phyloP scores from a whole-genome alignment of 2,888 invertebrate genomes.

The Ariolimax columbianus region DNA sequence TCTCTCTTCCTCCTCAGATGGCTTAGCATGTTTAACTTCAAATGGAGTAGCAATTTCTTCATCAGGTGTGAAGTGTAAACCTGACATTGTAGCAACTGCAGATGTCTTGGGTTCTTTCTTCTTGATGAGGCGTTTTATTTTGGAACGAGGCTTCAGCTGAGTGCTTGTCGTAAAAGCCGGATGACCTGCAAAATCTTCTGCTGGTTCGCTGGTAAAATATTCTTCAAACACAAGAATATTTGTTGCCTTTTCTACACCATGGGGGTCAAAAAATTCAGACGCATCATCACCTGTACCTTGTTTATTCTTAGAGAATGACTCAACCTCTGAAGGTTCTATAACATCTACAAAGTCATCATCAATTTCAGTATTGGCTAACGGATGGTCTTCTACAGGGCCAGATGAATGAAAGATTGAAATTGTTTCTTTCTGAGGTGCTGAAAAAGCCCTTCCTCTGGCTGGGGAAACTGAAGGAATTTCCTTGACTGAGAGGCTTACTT shows the following conservation, averaged over 20 bases:
- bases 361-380: conserved; percentile 39
- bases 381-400: conserved; percentile 44
- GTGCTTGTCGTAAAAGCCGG: conserved; percentile 48
- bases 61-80: conserved; percentile 48
- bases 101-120: conserved; percentile 49
- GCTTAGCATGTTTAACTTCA: not conserved
- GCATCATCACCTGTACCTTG: not conserved
- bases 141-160: conserved; percentile 46
- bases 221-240: conserved; percentile 50
- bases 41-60: conserved; percentile 22
- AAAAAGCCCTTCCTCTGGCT: not conserved
- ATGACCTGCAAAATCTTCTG: conserved; percentile 50
- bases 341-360: conserved; percentile 49
- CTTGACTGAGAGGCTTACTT: not conserved
- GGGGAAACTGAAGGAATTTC: not conserved
- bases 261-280: conserved; percentile 17
- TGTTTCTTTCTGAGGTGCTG: conserved; percentile 47
- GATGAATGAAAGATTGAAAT: conserved; percentile 45
- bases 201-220: conserved; percentile 49
- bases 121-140: conserved; percentile 47
- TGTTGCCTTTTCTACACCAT: conserved; percentile 3
- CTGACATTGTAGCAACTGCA: conserved; percentile 53
- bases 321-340: conserved; percentile 28
- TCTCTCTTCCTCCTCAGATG: not conserved
- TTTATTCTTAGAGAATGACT: not conserved